Conservation (phyloP, 2,797 vertebrate species). For the Chaunax sp. region DNA sequence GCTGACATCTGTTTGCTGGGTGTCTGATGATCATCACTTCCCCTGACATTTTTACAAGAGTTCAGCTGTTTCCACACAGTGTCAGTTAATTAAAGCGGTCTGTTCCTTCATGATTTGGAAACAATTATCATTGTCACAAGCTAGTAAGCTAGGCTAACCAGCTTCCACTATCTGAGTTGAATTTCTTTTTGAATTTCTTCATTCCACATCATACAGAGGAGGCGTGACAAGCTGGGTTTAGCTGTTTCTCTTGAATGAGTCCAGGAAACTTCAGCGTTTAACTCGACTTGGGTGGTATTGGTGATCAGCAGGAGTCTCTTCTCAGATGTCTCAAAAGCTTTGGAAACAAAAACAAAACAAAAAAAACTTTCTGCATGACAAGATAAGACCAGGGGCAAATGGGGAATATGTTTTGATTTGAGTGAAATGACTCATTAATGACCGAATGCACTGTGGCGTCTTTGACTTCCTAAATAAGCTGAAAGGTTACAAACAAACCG, state of each 20-base stretch:
- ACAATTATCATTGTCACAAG: no score
- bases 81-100: neutral
- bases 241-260: neutral
- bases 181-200: no score
- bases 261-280: neutral
- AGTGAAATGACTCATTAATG: neutral
- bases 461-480: slow-evolving; percentile 7
- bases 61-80: neutral
- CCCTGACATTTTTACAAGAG: neutral
- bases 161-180: neutral
- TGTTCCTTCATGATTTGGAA: neutral
- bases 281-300: neutral
- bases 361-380: neutral
- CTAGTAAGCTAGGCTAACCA: neutral
- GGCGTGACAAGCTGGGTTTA: neutral
- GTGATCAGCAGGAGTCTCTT: neutral
- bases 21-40: no score
- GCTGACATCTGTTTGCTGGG: neutral
- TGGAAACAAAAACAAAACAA: neutral
- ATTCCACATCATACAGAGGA: neutral
- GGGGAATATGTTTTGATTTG: neutral
- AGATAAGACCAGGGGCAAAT: neutral
- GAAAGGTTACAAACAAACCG: slow-evolving; percentile 44
- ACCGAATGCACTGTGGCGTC: slow-evolving; percentile 10
- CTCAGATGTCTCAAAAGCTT: neutral